Conservation (phyloP, 2,797 vertebrate species). For the Balearica regulorum region DNA sequence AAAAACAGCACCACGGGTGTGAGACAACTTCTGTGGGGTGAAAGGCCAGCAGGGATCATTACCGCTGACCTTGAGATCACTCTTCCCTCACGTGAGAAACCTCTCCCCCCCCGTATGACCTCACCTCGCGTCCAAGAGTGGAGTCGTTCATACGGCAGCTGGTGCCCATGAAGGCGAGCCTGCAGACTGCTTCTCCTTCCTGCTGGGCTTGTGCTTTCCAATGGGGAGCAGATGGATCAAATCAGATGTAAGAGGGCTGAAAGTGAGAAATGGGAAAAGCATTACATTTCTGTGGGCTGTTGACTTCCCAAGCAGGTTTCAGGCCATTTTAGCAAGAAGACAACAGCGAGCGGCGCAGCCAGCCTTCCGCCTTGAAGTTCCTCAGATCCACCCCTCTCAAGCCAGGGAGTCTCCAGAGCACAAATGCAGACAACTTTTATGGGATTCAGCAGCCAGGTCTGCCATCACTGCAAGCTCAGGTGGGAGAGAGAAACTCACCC, state of each 20-base stretch:
- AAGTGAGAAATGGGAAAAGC: not conserved
- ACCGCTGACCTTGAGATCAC: not conserved
- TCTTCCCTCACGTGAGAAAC: not conserved
- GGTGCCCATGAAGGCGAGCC: accelerated
- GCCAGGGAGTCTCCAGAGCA: not conserved
- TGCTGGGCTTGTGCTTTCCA: not conserved
- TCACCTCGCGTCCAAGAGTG: accelerated
- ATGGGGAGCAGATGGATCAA: accelerated
- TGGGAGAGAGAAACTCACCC: not conserved
- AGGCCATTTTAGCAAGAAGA: not conserved
- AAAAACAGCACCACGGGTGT: not conserved
- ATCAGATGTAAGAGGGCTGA: not conserved
- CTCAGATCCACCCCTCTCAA: not conserved
- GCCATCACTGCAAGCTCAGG: not conserved
- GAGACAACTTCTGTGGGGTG: not conserved
- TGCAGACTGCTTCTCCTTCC: not conserved
- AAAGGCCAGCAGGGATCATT: not conserved
- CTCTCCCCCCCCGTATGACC: not conserved
- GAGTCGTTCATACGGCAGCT: accelerated
- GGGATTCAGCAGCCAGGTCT: not conserved
- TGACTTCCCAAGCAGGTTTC: not conserved
- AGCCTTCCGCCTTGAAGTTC: not conserved
- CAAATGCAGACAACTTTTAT: not conserved
- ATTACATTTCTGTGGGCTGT: not conserved
- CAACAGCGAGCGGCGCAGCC: accelerated